Conservation (phyloP, 2,113 vertebrate species). For the Pelecanus crispus region DNA sequence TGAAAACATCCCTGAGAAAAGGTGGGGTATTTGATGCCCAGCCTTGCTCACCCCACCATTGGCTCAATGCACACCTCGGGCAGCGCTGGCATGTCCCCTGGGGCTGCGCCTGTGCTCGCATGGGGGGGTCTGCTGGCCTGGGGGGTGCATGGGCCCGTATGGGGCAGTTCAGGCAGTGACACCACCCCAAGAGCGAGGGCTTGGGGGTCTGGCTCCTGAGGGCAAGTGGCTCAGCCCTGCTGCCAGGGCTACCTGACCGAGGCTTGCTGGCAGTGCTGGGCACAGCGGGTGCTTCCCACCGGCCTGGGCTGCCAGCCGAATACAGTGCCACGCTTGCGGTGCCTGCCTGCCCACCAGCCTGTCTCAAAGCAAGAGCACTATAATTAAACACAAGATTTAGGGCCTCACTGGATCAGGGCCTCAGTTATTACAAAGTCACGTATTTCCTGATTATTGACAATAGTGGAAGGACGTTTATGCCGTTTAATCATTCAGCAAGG, state of each 20-base stretch:
- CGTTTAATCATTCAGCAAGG: background rate
- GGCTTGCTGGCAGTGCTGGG: accelerated
- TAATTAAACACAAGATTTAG: background rate
- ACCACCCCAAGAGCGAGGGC: background rate
- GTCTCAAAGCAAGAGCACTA: background rate
- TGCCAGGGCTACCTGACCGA: background rate
- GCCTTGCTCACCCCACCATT: background rate
- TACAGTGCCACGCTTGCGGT: background rate
- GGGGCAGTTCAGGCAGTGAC: background rate
- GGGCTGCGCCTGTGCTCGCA: background rate
- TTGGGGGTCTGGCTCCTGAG: background rate
- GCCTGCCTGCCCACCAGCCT: background rate
- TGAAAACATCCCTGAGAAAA: background rate
- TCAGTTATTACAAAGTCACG: background rate
- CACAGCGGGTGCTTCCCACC: background rate
- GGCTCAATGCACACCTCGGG: accelerated
- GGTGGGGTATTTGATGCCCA: background rate
- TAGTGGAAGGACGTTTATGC: background rate
- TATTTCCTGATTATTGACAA: background rate
- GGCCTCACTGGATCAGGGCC: background rate
- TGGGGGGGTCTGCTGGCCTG: accelerated
- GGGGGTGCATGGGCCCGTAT: accelerated
- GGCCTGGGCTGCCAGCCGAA: background rate
- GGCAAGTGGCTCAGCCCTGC: background rate
- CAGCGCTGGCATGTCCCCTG: background rate